Percentiles rank a stretch among this genome's conserved stretches.
Evolutionary conservation across 1,140 invertebrate species (phyloP).

Genomic region (Drosophila sulfurigaster): DNA sequence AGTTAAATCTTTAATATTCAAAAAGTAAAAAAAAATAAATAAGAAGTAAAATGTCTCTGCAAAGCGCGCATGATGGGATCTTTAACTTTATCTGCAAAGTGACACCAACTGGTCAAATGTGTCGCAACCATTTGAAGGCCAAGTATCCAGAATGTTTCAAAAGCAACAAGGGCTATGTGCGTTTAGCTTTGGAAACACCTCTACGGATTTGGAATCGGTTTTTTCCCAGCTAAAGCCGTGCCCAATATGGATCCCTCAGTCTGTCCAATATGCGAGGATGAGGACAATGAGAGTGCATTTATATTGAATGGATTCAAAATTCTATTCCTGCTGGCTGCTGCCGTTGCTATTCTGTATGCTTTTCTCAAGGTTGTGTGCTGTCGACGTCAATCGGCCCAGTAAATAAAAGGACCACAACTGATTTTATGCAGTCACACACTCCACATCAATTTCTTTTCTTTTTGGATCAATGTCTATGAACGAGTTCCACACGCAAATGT

Average conservation of each 20-base stretch:
- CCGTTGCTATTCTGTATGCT: conserved; percentile 32
- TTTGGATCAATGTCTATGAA: conserved; percentile 1
- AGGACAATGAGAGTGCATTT: conserved; percentile 5
- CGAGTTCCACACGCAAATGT: neutral
- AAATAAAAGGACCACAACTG: neutral
- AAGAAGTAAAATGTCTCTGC: conserved; percentile 32
- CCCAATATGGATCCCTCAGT: neutral
- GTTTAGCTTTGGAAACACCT: neutral
- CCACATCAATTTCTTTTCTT: neutral
- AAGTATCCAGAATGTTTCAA: conserved; percentile 29
- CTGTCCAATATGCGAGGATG: neutral
- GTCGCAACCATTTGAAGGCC: conserved; percentile 16
- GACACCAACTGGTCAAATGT: conserved; percentile 3
- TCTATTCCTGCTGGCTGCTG: conserved; percentile 22
- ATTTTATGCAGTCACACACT: neutral
- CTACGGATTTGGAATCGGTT: neutral
- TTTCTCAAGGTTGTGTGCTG: conserved; percentile 13
- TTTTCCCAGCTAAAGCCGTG: neutral
- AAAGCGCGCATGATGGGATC: conserved; percentile 13
- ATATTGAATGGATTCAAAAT: conserved; percentile 3
- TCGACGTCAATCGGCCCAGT: conserved; percentile 7
- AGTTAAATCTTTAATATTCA: conserved; percentile 1
- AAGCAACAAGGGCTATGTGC: neutral
- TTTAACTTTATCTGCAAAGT: conserved; percentile 25
- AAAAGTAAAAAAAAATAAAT: conserved; percentile 4